Conservation (phyloP, 2,797 vertebrate species). For the Hipposideros larvatus region DNA sequence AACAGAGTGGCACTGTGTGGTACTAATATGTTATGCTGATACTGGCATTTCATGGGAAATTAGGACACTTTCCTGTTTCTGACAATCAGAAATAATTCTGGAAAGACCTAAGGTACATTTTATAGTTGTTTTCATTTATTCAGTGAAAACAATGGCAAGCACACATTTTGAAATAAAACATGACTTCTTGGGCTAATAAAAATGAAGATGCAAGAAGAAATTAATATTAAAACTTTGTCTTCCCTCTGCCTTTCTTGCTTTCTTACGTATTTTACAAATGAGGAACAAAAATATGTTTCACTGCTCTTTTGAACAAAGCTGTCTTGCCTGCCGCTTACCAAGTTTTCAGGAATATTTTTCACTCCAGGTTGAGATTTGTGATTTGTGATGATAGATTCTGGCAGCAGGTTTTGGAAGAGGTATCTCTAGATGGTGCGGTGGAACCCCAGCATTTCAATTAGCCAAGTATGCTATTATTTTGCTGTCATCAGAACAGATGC, state of each 20-base stretch:
- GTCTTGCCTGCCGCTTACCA: background rate
- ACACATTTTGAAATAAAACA: constrained; percentile 50
- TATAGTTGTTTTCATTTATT: constrained; percentile 31
- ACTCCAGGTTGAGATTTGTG: background rate
- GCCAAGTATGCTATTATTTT: background rate
- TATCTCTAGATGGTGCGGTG: fast-evolving
- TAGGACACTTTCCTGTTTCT: constrained; percentile 53
- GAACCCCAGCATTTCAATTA: background rate
- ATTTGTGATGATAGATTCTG: background rate
- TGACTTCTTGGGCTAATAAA: constrained; percentile 20
- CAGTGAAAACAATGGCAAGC: constrained; percentile 29
- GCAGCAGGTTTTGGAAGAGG: background rate
- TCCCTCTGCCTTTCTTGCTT: constrained; percentile 1
- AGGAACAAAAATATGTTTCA: background rate
- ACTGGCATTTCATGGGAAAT: constrained; percentile 55
- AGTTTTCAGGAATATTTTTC: constrained; percentile 21
- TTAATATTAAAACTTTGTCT: background rate
- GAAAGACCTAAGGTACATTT: background rate
- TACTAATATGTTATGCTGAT: constrained; percentile 42
- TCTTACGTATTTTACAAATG: constrained; percentile 14
- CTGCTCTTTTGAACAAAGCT: background rate
- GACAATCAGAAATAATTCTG: constrained; percentile 59
- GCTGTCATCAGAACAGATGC: background rate
- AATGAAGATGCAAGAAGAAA: constrained; percentile 12
- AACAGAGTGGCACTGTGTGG: constrained; percentile 54